These are phyloP conservation scores for Cyclina sinensis DNA, from an alignment of 1,140 invertebrate species.

Conservation along the genomic window DNA sequence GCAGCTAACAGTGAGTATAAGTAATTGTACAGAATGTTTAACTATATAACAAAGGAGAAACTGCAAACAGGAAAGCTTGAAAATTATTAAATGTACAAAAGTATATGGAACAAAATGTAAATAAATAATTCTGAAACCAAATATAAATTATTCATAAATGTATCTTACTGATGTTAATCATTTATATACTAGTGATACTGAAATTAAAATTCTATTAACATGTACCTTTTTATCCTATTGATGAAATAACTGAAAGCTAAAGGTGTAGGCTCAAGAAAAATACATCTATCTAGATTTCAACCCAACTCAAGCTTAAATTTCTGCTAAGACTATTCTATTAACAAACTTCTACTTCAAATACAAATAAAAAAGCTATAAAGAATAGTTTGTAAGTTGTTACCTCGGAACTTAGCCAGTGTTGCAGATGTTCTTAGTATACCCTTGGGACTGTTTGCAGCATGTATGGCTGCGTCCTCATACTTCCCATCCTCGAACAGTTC, in stretches of 20 bases:
- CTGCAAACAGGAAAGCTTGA: too few species aligned
- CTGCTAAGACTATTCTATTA: neutral
- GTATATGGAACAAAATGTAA: too few species aligned
- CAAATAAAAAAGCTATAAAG: neutral
- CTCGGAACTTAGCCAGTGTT: slow-evolving; percentile 85
- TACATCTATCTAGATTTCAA: neutral
- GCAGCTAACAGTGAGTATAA: neutral
- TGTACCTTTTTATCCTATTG: too few species aligned
- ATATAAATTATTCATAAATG: too few species aligned
- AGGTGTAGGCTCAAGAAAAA: neutral
- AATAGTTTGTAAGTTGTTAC: slow-evolving; percentile 67
- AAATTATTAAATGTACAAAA: too few species aligned
- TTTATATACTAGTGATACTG: too few species aligned
- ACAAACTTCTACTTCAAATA: neutral
- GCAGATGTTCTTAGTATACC: slow-evolving; percentile 85
- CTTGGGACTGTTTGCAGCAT: slow-evolving; percentile 86
- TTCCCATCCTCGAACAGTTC: slow-evolving; percentile 86
- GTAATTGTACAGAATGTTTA: too few species aligned
- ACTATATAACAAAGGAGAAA: too few species aligned
- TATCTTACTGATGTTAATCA: too few species aligned
- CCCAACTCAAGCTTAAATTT: neutral
- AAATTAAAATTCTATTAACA: too few species aligned
- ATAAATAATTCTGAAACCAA: too few species aligned
- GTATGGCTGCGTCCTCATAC: slow-evolving; percentile 85
- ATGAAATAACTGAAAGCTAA: neutral